Evolutionary conservation across 2,113 vertebrate species (phyloP).

Genomic region (Piliocolobus tephrosceles): DNA sequence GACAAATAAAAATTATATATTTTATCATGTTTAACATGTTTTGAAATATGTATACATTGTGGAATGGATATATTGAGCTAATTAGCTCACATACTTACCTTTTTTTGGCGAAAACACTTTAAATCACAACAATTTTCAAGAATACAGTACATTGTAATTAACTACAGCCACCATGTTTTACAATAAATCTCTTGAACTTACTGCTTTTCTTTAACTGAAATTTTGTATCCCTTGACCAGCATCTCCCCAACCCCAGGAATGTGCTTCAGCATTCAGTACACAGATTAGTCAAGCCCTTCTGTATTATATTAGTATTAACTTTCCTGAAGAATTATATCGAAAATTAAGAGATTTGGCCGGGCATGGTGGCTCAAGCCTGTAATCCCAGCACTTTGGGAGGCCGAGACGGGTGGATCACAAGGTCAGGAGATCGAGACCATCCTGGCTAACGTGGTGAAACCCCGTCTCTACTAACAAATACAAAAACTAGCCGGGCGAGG

Average conservation of each 20-base stretch:
- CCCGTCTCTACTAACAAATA: no score
- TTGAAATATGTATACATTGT: neutral
- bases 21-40: neutral
- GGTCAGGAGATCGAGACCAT: no score
- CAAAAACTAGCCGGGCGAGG: no score
- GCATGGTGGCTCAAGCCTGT: no score
- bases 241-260: neutral
- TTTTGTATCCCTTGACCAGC: neutral
- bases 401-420: no score
- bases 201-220: neutral
- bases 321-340: neutral
- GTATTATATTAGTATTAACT: neutral
- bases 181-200: neutral
- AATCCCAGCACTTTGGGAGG: no score
- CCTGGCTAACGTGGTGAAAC: no score
- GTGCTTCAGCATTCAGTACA: neutral
- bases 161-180: neutral
- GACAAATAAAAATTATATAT: neutral
- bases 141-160: neutral
- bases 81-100: neutral
- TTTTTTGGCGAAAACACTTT: neutral
- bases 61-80: neutral
- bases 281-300: neutral
- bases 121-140: neutral
- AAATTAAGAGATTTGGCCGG: conserved; percentile 4